Percentiles rank a stretch among this genome's conserved stretches.
phyloP scores from a whole-genome alignment of 2,113 vertebrate genomes.

The Ascaphus truei region DNA sequence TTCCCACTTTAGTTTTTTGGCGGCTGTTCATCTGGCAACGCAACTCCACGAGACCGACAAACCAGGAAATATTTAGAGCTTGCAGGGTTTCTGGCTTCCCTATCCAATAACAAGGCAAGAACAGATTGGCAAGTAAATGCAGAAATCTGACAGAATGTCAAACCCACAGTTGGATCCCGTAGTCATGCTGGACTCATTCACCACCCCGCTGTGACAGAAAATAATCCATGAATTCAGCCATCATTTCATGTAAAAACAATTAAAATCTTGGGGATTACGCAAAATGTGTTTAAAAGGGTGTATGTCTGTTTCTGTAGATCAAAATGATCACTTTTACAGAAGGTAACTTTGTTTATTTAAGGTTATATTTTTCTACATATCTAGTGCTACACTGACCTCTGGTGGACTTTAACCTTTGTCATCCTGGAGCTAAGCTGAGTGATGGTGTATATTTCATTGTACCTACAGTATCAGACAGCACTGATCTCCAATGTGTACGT shows the following conservation, averaged over 20 bases:
- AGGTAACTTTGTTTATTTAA: not conserved
- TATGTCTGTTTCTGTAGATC: too few relatives aligned
- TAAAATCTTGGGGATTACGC: too few relatives aligned
- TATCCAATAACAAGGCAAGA: not conserved
- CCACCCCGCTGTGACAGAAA: too few relatives aligned
- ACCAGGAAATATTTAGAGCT: not conserved
- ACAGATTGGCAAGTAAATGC: not conserved
- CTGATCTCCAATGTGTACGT: too few relatives aligned
- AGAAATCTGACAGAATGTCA: not conserved
- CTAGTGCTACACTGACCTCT: slow-evolving; percentile 29
- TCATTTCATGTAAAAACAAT: too few relatives aligned
- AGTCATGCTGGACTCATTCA: not conserved
- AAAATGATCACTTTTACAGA: not conserved
- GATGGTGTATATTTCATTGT: too few relatives aligned
- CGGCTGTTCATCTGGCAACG: not conserved
- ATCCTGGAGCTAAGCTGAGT: too few relatives aligned
- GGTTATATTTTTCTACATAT: not conserved
- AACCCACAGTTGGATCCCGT: not conserved
- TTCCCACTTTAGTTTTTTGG: not conserved
- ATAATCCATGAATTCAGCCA: too few relatives aligned
- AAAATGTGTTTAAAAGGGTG: too few relatives aligned
- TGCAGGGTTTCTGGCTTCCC: not conserved
- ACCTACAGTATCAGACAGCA: too few relatives aligned
- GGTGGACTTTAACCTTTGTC: not conserved
- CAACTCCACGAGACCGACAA: not conserved